Conservation (phyloP, 2,888 invertebrate species). For the Tuberolachnus salignus region DNA sequence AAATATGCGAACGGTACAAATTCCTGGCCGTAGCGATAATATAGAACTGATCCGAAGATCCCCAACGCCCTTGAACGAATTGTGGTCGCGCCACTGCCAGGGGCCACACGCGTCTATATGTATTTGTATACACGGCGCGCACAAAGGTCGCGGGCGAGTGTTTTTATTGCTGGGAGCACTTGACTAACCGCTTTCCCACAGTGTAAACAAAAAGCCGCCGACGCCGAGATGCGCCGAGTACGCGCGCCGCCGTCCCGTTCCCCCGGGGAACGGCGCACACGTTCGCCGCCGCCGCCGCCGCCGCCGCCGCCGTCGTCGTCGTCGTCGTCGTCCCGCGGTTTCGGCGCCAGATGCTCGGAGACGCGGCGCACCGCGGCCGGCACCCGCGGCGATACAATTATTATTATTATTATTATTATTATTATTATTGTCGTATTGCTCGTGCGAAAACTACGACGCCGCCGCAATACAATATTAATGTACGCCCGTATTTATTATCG, state of each 20-base stretch:
- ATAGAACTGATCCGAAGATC: too few relatives aligned
- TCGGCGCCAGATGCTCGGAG: conserved; percentile 28
- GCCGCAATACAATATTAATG: too few relatives aligned
- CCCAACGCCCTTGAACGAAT: too few relatives aligned
- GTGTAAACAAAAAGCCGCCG: conserved; percentile 44
- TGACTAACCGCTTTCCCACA: conserved; percentile 57
- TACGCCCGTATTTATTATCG: too few relatives aligned
- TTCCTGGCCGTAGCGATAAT: too few relatives aligned
- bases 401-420: conserved; percentile 4
- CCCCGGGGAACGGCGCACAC: conserved; percentile 3
- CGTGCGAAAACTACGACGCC: too few relatives aligned
- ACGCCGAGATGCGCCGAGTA: neutral
- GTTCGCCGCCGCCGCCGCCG: neutral
- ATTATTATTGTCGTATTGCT: neutral
- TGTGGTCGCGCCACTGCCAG: too few relatives aligned
- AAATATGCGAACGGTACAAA: too few relatives aligned
- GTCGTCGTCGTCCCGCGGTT: neutral
- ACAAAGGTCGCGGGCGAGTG: conserved; percentile 32
- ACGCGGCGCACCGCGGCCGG: neutral
- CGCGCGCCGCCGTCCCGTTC: neutral
- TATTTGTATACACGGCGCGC: too few relatives aligned
- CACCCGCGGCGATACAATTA: neutral
- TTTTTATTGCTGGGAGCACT: conserved; percentile 58
- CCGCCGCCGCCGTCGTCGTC: neutral
- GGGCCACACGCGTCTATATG: too few relatives aligned